phyloP scores from a whole-genome alignment of 2,797 vertebrate genomes.

The Brachyalestes nurse region DNA sequence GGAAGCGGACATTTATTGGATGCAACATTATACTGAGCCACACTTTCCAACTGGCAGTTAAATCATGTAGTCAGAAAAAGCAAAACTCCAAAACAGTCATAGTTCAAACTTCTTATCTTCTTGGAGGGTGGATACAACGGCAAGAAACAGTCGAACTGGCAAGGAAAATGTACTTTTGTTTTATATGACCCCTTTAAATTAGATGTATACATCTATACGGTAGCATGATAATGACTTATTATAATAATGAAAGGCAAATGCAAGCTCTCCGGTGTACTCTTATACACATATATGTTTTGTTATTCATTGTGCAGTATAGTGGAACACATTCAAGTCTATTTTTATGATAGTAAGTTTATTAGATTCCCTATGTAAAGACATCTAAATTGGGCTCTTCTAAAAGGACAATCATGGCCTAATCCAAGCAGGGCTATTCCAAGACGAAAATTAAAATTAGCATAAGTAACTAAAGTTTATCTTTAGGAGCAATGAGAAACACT shows the following conservation, averaged over 20 bases:
- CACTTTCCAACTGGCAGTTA: background rate
- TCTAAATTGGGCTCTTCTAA: background rate
- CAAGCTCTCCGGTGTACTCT: too few species aligned
- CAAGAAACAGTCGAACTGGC: background rate
- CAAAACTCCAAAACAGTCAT: background rate
- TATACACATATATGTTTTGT: background rate
- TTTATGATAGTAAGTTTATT: too few species aligned
- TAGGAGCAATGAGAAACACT: constrained; percentile 50
- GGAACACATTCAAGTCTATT: background rate
- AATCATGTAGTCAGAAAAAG: background rate
- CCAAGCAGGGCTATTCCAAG: background rate
- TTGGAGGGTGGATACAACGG: too few species aligned
- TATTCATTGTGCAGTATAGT: background rate
- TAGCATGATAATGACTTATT: background rate
- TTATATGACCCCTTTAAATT: background rate
- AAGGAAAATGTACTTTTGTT: too few species aligned
- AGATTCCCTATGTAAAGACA: too few species aligned
- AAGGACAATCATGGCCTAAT: background rate
- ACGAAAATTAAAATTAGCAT: background rate
- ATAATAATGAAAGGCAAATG: too few species aligned
- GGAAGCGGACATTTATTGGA: background rate
- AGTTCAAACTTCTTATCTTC: background rate
- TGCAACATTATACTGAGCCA: background rate
- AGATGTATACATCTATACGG: background rate
- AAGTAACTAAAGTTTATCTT: background rate